These are phyloP conservation scores for Benitochromis conjunctus DNA, from an alignment of 2,113 vertebrate species.

Conservation along the genomic window DNA sequence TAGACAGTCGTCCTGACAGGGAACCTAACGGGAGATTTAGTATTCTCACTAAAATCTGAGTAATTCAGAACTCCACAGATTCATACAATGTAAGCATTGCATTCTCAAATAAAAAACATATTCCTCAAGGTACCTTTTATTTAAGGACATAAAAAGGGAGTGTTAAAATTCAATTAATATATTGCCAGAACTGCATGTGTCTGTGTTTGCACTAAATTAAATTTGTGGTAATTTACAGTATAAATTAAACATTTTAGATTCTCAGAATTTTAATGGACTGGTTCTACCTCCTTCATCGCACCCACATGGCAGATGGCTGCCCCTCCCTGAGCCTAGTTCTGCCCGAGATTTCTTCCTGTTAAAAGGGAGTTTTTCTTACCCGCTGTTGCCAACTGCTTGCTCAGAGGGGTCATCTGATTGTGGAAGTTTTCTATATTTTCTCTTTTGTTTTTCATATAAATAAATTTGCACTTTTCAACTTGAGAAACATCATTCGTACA, in stretches of 20 bases:
- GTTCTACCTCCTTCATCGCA: background rate
- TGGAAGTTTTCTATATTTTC: background rate
- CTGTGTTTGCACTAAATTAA: background rate
- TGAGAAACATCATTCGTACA: background rate
- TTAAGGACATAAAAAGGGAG: background rate
- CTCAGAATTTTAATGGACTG: background rate
- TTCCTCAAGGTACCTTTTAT: background rate
- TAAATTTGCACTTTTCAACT: background rate
- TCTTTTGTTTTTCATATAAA: background rate
- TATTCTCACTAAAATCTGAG: background rate
- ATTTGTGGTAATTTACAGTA: background rate
- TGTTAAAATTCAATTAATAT: background rate
- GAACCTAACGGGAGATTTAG: background rate
- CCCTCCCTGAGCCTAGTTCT: background rate
- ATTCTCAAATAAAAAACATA: background rate
- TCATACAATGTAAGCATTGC: background rate
- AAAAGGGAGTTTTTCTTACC: background rate
- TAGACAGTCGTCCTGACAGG: background rate
- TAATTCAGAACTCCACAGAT: background rate
- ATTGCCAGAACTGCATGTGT: background rate
- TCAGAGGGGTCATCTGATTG: background rate
- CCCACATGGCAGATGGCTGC: rapidly evolving
- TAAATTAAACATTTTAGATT: background rate
- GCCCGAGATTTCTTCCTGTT: background rate
- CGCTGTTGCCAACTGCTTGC: background rate